Evolutionary conservation across 2,113 vertebrate species (phyloP).

Genomic region (Athene cunicularia): DNA sequence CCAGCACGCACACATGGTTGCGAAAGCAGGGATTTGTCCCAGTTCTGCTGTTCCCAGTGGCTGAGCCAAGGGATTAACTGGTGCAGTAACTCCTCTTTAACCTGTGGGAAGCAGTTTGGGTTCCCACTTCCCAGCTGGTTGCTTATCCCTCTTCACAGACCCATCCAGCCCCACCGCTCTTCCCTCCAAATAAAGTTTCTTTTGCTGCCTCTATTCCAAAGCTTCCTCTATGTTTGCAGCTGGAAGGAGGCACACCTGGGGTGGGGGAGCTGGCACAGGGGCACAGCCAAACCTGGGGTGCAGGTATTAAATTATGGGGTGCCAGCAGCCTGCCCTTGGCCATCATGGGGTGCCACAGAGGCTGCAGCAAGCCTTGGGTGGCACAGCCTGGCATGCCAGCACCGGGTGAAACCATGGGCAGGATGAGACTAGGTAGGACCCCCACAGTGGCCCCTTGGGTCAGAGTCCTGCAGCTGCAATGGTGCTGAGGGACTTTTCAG

Average conservation of each 20-base stretch:
- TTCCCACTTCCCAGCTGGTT: not conserved
- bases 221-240: not conserved
- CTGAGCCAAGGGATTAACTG: not conserved
- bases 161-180: not conserved
- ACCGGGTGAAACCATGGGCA: accelerated
- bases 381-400: not conserved
- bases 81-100: not conserved
- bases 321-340: not conserved
- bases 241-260: accelerated
- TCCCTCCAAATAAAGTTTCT: not conserved
- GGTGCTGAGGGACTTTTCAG: not conserved
- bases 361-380: not conserved
- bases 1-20: accelerated
- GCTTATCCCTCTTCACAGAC: not conserved
- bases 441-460: accelerated
- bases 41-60: not conserved
- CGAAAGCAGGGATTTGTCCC: not conserved
- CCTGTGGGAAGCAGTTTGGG: not conserved
- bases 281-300: not conserved
- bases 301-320: not conserved
- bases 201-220: not conserved
- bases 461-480: not conserved
- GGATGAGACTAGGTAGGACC: accelerated
- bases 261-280: not conserved
- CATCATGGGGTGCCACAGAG: accelerated